Evolutionary conservation across 2,113 vertebrate species (phyloP).

Genomic region (Corydoras maculifer): DNA sequence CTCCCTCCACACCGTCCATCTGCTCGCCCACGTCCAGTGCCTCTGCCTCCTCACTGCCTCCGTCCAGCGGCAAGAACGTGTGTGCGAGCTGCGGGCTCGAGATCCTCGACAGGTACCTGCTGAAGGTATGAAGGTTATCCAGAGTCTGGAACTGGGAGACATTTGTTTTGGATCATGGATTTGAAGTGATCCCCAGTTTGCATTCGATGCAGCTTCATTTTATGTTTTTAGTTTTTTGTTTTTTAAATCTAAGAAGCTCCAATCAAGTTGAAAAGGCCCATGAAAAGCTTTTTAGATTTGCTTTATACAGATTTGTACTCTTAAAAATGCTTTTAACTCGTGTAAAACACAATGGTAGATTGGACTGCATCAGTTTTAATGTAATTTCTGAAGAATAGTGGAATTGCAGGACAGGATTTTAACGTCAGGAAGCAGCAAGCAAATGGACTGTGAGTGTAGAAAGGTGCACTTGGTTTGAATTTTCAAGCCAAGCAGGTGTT

Average conservation of each 20-base stretch:
- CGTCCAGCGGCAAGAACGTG: slow-evolving; percentile 84
- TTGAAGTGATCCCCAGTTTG: no score
- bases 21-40: slow-evolving; percentile 78
- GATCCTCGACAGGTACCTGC: slow-evolving; percentile 91
- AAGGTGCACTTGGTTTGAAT: neutral
- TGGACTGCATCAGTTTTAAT: neutral
- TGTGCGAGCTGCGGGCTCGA: slow-evolving; percentile 94
- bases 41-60: slow-evolving; percentile 74
- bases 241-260: no score
- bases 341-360: no score
- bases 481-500: neutral
- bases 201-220: no score
- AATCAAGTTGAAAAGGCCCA: no score
- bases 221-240: no score
- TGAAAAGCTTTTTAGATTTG: no score
- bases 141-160: neutral
- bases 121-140: slow-evolving; percentile 72
- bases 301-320: no score
- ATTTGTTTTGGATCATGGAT: no score
- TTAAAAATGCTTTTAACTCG: no score
- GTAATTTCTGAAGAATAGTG: neutral
- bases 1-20: slow-evolving; percentile 87
- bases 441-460: neutral
- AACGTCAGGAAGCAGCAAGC: neutral
- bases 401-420: neutral